Base-by-base conservation (phyloP, 2,888 invertebrate species). In the Scaptomyza reducta region DNA sequence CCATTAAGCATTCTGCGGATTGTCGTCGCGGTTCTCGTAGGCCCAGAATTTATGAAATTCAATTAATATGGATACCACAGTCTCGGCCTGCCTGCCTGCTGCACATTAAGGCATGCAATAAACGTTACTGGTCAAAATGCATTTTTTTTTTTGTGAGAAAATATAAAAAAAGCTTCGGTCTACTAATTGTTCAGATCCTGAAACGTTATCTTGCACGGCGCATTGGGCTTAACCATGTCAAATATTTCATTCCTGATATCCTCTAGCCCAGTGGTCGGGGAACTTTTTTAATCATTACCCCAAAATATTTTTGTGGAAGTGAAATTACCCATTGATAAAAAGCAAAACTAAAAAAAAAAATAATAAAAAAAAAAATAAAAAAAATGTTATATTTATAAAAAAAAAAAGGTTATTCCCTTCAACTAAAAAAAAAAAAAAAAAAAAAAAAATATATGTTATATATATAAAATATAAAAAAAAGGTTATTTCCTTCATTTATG, bases 231-330 rank as follows among this genome's bases (percentile, higher is more conserved):
- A 1, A 98, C 97, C 98, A 99, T 99, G 92, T 99, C 99, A 93
- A 98, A 99, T 78, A 99, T 96, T 92, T 99, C 98, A 93, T 99
- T 98, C 91, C 98, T 98, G 0, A 99, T 96, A 92, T 99, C 98
- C 79, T 97, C 3, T 0, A 22, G 5, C 22, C 22, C n/a, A n/a
- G n/a, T n/a, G n/a, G n/a, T n/a, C n/a, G n/a, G n/a, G n/a, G n/a
- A n/a, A n/a, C n/a, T n/a, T n/a, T n/a, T n/a, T n/a, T n/a, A n/a
- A n/a, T n/a, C n/a, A n/a, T n/a, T n/a, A n/a, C n/a, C n/a, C n/a
- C n/a, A n/a, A n/a, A n/a, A n/a, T n/a, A n/a, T n/a, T n/a, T n/a
- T n/a, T n/a, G n/a, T n/a, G n/a, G n/a, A n/a, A n/a, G n/a, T n/a
- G n/a, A n/a, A n/a, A n/a, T n/a, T n/a, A n/a, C n/a, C n/a, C n/a